Conservation (phyloP, 1,140 invertebrate genomes). For the Proales similis region DNA sequence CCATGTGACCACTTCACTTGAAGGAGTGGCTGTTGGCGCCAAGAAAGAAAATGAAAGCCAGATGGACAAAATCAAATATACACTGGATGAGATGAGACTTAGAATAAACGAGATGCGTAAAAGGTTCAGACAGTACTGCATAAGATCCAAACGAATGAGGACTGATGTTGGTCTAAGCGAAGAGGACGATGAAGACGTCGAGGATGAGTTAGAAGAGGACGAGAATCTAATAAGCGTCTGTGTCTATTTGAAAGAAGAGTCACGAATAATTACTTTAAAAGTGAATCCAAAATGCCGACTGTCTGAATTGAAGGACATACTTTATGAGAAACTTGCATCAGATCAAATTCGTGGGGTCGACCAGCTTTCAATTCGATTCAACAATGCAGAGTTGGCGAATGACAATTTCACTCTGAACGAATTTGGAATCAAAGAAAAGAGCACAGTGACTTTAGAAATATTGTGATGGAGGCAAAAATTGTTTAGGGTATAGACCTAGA, state of each 20-base stretch:
- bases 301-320: constrained; percentile 23
- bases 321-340: constrained; percentile 23
- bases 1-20: neutral
- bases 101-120: constrained; percentile 35
- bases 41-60: constrained; percentile 22
- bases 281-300: constrained; percentile 22
- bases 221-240: constrained; percentile 18
- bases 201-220: neutral
- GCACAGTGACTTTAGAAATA: constrained; percentile 22
- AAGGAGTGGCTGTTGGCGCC: neutral
- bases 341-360: constrained; percentile 2
- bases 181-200: constrained; percentile 11
- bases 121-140: constrained; percentile 33
- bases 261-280: constrained; percentile 16
- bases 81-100: constrained; percentile 23
- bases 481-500: too few relatives aligned
- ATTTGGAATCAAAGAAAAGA: constrained; percentile 26
- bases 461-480: neutral
- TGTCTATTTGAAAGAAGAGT: constrained; percentile 25
- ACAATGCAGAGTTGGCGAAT: constrained; percentile 11
- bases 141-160: constrained; percentile 18
- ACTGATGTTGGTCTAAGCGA: constrained; percentile 6
- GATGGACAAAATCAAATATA: constrained; percentile 36
- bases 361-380: constrained; percentile 17
- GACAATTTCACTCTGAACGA: constrained; percentile 9